A percentile compares a stretch with the other conserved stretches of the same genome.
Evolutionary conservation across 2,888 invertebrate genomes (phyloP).

Genomic region (Dyspetes luteomarginatus): DNA sequence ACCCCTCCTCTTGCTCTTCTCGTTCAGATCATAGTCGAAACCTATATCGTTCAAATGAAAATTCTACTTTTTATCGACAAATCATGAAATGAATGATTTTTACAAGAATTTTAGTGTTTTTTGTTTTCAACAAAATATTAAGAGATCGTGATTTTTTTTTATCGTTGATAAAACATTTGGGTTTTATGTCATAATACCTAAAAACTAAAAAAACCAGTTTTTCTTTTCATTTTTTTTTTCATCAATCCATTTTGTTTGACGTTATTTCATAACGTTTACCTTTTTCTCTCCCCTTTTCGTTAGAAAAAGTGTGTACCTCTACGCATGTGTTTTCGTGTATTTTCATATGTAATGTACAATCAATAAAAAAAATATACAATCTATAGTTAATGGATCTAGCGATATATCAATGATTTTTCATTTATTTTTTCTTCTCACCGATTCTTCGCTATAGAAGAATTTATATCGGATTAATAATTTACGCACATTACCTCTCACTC

Average conservation of each 20-base stretch:
- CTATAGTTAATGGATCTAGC: constrained; percentile 58
- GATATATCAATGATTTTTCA: constrained; percentile 47
- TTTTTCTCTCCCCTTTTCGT: constrained; percentile 27
- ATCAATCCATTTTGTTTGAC: constrained; percentile 26
- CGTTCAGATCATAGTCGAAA: constrained; percentile 41
- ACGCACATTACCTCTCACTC: constrained; percentile 25
- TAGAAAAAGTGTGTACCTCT: constrained; percentile 41
- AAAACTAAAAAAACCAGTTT: constrained; percentile 37
- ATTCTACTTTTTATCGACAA: constrained; percentile 11
- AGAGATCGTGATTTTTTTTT: not conserved
- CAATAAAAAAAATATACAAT: constrained; percentile 64
- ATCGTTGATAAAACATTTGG: constrained; percentile 35
- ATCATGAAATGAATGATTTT: constrained; percentile 14
- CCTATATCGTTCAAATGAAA: constrained; percentile 14
- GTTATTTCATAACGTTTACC: constrained; percentile 37
- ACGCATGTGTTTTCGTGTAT: not conserved
- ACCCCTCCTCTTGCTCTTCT: not conserved
- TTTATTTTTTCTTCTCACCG: not conserved
- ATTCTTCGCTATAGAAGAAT: constrained; percentile 27
- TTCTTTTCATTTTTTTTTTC: constrained; percentile 20
- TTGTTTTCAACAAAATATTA: not conserved
- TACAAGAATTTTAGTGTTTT: constrained; percentile 5
- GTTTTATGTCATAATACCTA: constrained; percentile 31
- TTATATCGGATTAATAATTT: constrained; percentile 28
- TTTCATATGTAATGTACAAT: constrained; percentile 56